phyloP scores from a whole-genome alignment of 2,888 invertebrate species.

The Hirtodrosophila confusa region DNA sequence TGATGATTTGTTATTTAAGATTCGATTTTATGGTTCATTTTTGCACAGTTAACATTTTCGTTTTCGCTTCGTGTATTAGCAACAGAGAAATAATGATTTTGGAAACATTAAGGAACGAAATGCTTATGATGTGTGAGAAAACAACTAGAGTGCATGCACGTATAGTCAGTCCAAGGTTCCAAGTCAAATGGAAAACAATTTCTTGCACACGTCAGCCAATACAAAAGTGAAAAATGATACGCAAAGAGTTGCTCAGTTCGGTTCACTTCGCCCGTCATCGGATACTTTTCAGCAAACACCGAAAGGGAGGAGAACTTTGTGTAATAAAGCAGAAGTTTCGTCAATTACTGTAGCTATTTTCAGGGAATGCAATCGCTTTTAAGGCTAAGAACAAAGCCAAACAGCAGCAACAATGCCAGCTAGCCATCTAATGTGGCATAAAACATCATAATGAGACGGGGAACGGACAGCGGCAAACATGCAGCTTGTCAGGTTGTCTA shows the following conservation, averaged over 20 bases:
- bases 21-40: no score
- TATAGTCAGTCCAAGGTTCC: constrained; percentile 32
- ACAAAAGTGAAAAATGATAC: constrained; percentile 29
- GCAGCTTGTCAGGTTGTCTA: constrained; percentile 16
- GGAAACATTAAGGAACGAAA: not conserved
- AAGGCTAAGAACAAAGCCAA: constrained; percentile 15
- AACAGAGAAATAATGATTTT: not conserved
- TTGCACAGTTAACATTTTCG: no score
- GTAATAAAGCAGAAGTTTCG: constrained; percentile 18
- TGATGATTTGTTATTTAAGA: no score
- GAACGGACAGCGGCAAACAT: constrained; percentile 1
- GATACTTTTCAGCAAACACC: constrained; percentile 5
- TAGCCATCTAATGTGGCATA: constrained; percentile 15
- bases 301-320: constrained; percentile 15
- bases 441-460: constrained; percentile 31
- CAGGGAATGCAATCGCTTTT: constrained; percentile 38
- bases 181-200: constrained; percentile 2
- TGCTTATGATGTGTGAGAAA: constrained; percentile 5
- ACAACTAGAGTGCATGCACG: not conserved
- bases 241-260: no score
- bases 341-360: constrained; percentile 24
- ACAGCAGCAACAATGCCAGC: not conserved
- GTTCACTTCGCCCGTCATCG: constrained; percentile 5
- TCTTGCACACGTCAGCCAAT: constrained; percentile 21
- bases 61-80: not conserved